Base-by-base conservation (phyloP, 1,140 invertebrate species). In the Linepithema humile region DNA sequence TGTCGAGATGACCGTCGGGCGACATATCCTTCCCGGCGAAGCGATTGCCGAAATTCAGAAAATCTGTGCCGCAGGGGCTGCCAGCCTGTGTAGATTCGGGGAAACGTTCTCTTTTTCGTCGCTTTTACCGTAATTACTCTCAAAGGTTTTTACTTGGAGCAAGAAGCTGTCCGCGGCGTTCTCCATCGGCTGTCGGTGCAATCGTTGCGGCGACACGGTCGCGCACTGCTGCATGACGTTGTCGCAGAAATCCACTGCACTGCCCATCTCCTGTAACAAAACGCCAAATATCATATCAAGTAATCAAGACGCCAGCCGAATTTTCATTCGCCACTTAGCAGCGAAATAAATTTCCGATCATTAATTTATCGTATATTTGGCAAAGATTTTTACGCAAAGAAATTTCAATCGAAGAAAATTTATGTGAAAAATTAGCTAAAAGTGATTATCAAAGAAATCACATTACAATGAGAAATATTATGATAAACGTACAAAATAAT, bases 11-110 rank as follows among this genome's bases (percentile, higher is more conserved):
- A 45, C 69, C 83, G n/a, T 78, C 73, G 3, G 91, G 83, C 29
- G 62, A 90, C 48, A 53, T 72, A 26, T 84, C 84, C 64, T 86
- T 89, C 26, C 84, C 83, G 38, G 69, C 48, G 5, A 87, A 26
- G n/a, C 85, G 89, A 73, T 88, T 91, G 67, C 89, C 90, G 64
- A 91, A 90, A 84, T 88, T 91, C 65, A 92, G 78, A 62, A 91
- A 92, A 82, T 92, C 88, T 5, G 87, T 65, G 12, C 64, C 84
- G 73, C 90, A 90, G 35, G 90, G 89, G 53, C 91, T 91, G 70
- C 87, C 90, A 10, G 90, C 87, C 91, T 91, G 62, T 29, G 23
- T 9, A 75, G 29, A 80, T 88, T 83, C 38, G 55, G 40, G 64
- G 29, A 89, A 86, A 87, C 29, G 40, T 90, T 88, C 62, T 87